Percentiles rank a stretch among this genome's conserved stretches.
These are phyloP conservation scores for Chromoteleia sp. DNA, from an alignment of 2,888 invertebrate species.

Conservation along the genomic window DNA sequence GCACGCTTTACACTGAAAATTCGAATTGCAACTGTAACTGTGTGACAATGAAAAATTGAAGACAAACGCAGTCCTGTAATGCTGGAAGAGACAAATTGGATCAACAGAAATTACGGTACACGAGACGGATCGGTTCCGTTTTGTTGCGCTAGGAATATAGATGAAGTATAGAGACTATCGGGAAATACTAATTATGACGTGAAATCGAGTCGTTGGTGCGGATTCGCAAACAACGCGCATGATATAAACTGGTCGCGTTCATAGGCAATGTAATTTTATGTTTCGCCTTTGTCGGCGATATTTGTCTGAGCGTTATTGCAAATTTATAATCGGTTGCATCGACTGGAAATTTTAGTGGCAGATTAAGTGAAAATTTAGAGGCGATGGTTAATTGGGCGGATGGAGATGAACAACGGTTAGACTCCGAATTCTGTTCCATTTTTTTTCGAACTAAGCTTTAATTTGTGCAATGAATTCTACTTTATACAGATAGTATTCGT, in stretches of 20 bases:
- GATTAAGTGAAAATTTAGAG: slow-evolving; percentile 40
- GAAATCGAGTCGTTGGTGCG: slow-evolving; percentile 38
- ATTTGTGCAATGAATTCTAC: too few species aligned
- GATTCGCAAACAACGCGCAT: slow-evolving; percentile 32
- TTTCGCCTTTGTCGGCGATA: slow-evolving; percentile 51
- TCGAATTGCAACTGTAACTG: too few species aligned
- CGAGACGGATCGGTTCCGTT: slow-evolving; percentile 38
- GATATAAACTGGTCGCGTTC: slow-evolving; percentile 24
- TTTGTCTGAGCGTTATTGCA: slow-evolving; percentile 40
- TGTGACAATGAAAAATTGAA: slow-evolving; percentile 6
- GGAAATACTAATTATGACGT: slow-evolving; percentile 59
- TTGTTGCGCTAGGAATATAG: slow-evolving; percentile 48
- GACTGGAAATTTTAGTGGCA: slow-evolving; percentile 1
- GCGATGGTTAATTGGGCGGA: slow-evolving; percentile 9
- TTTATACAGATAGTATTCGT: too few species aligned
- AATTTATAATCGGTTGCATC: slow-evolving; percentile 36
- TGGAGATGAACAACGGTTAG: neutral
- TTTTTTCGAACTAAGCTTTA: neutral
- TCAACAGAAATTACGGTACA: slow-evolving; percentile 41
- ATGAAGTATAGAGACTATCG: slow-evolving; percentile 42
- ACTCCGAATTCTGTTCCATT: neutral
- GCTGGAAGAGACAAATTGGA: slow-evolving; percentile 30
- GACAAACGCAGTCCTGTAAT: slow-evolving; percentile 15
- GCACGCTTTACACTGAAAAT: too few species aligned
- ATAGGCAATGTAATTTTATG: slow-evolving; percentile 54